Base-by-base conservation (phyloP, 2,888 invertebrate genomes). In the Iselma pallidipennis region DNA sequence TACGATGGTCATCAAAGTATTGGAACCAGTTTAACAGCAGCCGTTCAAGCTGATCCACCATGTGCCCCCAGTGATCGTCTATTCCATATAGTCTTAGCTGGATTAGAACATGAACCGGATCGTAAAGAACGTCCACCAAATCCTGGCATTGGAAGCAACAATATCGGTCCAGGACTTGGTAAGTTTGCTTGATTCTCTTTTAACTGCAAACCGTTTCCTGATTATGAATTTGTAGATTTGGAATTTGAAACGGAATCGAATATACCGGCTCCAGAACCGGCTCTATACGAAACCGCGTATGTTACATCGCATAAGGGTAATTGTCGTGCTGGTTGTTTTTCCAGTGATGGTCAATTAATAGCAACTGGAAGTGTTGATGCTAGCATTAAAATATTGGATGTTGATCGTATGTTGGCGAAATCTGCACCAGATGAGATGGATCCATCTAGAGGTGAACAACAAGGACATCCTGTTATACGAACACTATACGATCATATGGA, bases 301-400 rank as follows among this genome's bases (percentile, higher is more conserved):
- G 96, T 99, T 31, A 99, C 99, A 2, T 95, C 97, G 3, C 98
- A 99, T 82, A 98, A 98, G 83, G 96, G 94, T 73, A 91, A 94
- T 58, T 99, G 98, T 69, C 85, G 98, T 56, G 93, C 98, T 0
- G 98, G 97, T 5, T 96, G 96, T 2, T 99, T 99, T 80, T 97
- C 96, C 66, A 85, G 88, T 7, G 97, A 97, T 82, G 98, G 98
- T 0, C 95, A 96, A 69, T 83, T 99, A 0, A 95, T 98, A 10
- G 99, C 99, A 0, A 99, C 98, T 0, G 99, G 98, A 12, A 98
- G 98, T 70, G 96, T 95, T 0, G 99, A 99, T 82, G 96, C 98
- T 1, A 98, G 98, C 67, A 99, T 99, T 60, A 99, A 99, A 90
- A 97, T 99, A 74, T 83, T 99, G 65, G 98, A 99, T 77, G 98